These are phyloP conservation scores for Drosophila pachea DNA, from an alignment of 1,140 invertebrate genomes.

Conservation along the genomic window DNA sequence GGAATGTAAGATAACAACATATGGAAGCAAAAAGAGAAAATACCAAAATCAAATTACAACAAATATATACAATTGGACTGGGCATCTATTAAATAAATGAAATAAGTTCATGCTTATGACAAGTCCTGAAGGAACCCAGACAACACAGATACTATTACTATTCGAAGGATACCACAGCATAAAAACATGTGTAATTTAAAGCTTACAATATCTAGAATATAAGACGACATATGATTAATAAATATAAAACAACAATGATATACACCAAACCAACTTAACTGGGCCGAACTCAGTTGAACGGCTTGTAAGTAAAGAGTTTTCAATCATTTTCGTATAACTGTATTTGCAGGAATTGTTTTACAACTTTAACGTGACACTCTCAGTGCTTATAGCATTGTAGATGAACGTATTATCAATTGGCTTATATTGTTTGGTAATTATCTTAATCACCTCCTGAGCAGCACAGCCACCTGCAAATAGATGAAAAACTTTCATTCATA, in stretches of 20 bases:
- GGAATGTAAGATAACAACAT: slow-evolving; percentile 51
- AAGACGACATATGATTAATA: slow-evolving; percentile 42
- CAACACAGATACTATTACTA: slow-evolving; percentile 21
- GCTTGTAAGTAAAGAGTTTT: no score
- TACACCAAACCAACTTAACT: not conserved
- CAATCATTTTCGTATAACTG: slow-evolving; percentile 14
- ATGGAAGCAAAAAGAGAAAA: not conserved
- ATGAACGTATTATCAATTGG: slow-evolving; percentile 97
- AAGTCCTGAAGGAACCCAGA: slow-evolving; percentile 17
- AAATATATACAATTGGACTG: not conserved
- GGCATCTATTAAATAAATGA: slow-evolving; percentile 30
- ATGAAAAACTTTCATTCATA: not conserved
- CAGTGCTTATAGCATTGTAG: slow-evolving; percentile 95
- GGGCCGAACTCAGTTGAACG: no score
- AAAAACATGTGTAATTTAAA: slow-evolving; percentile 40
- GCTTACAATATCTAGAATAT: slow-evolving; percentile 42
- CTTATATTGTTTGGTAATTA: slow-evolving; percentile 98
- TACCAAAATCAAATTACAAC: no score
- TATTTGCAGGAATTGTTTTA: slow-evolving; percentile 46
- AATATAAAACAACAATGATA: slow-evolving; percentile 38
- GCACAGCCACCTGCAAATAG: slow-evolving; percentile 87
- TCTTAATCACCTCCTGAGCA: slow-evolving; percentile 97
- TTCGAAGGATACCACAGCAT: slow-evolving; percentile 30
- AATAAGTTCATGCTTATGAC: slow-evolving; percentile 8
- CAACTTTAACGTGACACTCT: slow-evolving; percentile 83